Percentiles rank a stretch among this genome's conserved stretches.
phyloP scores from a whole-genome alignment of 2,797 vertebrate species.

The Aulostomus chinensis region DNA sequence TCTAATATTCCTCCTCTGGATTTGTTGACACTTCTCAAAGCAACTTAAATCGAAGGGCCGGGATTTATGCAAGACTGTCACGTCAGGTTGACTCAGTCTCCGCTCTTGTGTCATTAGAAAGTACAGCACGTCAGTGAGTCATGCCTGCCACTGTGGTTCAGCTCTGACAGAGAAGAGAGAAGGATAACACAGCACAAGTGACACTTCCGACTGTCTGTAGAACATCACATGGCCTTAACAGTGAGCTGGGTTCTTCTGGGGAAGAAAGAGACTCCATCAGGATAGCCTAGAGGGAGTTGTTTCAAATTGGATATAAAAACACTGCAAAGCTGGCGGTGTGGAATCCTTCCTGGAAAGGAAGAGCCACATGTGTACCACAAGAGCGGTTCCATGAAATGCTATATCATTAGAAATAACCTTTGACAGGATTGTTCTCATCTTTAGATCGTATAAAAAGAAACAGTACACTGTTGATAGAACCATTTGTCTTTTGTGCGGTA shows the following conservation, averaged over 20 bases:
- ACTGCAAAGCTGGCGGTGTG: slow-evolving; percentile 8
- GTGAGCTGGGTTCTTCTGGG: slow-evolving; percentile 43
- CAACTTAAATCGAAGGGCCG: slow-evolving; percentile 71
- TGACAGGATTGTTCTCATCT: too few relatives aligned
- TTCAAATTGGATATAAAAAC: slow-evolving; percentile 46
- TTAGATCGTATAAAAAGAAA: too few relatives aligned
- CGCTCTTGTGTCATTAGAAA: slow-evolving; percentile 71
- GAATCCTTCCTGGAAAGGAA: too few relatives aligned
- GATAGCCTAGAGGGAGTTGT: slow-evolving; percentile 52
- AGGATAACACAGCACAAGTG: slow-evolving; percentile 61
- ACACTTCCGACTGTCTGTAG: slow-evolving; percentile 69
- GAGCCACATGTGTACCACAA: too few relatives aligned
- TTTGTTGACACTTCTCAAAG: slow-evolving; percentile 76
- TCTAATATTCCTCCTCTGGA: slow-evolving; percentile 70
- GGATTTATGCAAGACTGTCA: slow-evolving; percentile 78
- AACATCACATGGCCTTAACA: slow-evolving; percentile 61
- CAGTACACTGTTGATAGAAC: too few relatives aligned
- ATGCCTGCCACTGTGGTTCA: slow-evolving; percentile 65
- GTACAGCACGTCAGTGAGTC: slow-evolving; percentile 74
- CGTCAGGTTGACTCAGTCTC: slow-evolving; percentile 75
- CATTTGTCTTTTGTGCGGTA: too few relatives aligned
- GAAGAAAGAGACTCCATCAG: slow-evolving; percentile 41
- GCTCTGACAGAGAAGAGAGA: slow-evolving; percentile 65
- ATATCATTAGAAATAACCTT: too few relatives aligned
- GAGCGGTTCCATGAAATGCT: too few relatives aligned